A percentile compares a stretch with the other conserved stretches of the same genome.
phyloP scores from a whole-genome alignment of 37 sponge, comb jelly and placozoan genomes.

The Halichondria panicea region DNA sequence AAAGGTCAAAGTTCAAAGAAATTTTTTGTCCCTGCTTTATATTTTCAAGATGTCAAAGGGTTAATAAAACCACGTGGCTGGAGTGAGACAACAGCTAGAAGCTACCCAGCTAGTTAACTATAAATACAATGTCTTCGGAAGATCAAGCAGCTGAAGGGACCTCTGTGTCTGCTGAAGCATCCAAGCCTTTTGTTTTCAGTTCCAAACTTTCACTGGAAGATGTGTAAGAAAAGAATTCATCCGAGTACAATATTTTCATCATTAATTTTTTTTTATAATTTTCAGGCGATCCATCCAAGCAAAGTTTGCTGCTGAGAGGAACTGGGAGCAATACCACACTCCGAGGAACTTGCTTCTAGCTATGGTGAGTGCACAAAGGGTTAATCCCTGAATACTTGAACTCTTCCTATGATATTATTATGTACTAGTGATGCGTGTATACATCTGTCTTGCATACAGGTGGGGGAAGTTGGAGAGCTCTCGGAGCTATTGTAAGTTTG shows the following conservation, averaged over 20 bases:
- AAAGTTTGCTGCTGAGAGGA: conserved; percentile 59
- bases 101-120: too few relatives aligned
- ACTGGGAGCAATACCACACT: conserved; percentile 69
- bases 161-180: too few relatives aligned
- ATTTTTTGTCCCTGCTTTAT: too few relatives aligned
- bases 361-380: conserved; percentile 28
- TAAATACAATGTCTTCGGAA: too few relatives aligned
- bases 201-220: conserved; percentile 42
- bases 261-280: background rate
- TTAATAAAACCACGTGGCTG: too few relatives aligned
- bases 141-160: too few relatives aligned
- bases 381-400: too few relatives aligned
- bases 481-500: conserved; percentile 86
- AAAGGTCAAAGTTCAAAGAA: too few relatives aligned
- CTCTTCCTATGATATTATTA: background rate
- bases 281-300: conserved; percentile 53
- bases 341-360: conserved; percentile 73
- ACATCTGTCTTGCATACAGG: conserved; percentile 30
- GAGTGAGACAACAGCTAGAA: too few relatives aligned
- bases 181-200: conserved; percentile 38
- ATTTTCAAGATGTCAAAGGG: too few relatives aligned
- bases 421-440: background rate
- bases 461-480: conserved; percentile 82
- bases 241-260: too few relatives aligned
- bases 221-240: conserved; percentile 26